These are phyloP conservation scores for Dasypus novemcinctus DNA, from an alignment of 2,113 vertebrate genomes.

Conservation along the genomic window DNA sequence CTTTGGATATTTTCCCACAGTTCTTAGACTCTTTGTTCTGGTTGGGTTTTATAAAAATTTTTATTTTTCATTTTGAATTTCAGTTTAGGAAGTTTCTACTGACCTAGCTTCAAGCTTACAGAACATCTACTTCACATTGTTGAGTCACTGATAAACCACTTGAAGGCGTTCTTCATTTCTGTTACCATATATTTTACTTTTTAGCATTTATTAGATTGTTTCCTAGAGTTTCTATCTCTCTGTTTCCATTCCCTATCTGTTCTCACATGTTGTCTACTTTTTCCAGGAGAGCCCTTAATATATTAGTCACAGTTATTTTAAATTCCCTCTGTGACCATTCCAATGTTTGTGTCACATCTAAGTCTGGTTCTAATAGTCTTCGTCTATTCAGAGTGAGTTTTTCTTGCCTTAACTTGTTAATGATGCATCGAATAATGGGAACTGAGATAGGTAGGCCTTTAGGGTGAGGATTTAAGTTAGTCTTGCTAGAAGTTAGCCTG, in stretches of 20 bases:
- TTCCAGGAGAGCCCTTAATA: not conserved
- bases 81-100: not conserved
- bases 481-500: not conserved
- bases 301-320: not conserved
- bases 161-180: not conserved
- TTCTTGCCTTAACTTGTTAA: not conserved
- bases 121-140: not conserved
- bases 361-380: not conserved
- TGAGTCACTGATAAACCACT: not conserved
- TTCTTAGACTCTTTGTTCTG: not conserved
- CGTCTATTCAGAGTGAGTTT: not conserved
- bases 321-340: not conserved
- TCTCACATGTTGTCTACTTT: too few relatives aligned
- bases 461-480: not conserved
- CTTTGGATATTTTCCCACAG: not conserved
- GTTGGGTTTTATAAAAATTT: not conserved
- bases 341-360: not conserved
- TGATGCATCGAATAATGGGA: not conserved
- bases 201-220: not conserved
- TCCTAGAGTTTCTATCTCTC: not conserved
- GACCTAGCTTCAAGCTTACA: not conserved
- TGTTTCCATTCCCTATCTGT: not conserved
- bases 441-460: not conserved
- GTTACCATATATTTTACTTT: not conserved
- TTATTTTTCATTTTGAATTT: not conserved